Evolutionary conservation across 2,888 invertebrate species (phyloP).

Genomic region (Pardosa pseudoannulata): DNA sequence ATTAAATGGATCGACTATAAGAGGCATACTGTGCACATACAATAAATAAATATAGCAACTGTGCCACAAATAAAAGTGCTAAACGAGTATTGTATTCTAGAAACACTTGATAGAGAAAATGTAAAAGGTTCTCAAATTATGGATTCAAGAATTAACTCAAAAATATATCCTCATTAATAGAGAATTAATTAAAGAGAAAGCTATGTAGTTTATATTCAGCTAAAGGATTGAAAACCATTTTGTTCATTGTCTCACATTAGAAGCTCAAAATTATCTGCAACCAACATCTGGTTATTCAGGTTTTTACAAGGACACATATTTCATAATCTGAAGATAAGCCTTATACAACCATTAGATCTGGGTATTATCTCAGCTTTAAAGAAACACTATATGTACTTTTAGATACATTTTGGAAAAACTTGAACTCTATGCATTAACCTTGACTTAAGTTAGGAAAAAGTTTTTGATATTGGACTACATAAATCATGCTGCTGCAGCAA

Average conservation of each 20-base stretch:
- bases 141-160: constrained; percentile 44
- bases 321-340: constrained; percentile 43
- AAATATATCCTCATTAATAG: constrained; percentile 28
- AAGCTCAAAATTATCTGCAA: constrained; percentile 30
- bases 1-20: too few species aligned
- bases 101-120: constrained; percentile 37
- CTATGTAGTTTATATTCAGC: constrained; percentile 37
- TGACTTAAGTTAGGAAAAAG: too few species aligned
- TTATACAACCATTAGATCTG: too few species aligned
- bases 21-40: too few species aligned
- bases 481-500: too few species aligned
- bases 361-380: too few species aligned
- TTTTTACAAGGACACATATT: constrained; percentile 29
- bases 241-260: constrained; percentile 4
- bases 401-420: too few species aligned
- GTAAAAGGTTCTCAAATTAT: constrained; percentile 33
- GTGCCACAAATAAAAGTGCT: constrained; percentile 24
- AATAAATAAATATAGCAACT: constrained; percentile 39
- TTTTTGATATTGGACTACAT: too few species aligned
- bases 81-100: constrained; percentile 32
- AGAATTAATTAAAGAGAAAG: constrained; percentile 46
- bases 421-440: too few species aligned
- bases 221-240: constrained; percentile 30
- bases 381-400: too few species aligned
- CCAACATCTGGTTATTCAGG: constrained; percentile 34